Evolutionary conservation across 1,140 invertebrate genomes (phyloP).

Genomic region (Drosophila kepulauana): DNA sequence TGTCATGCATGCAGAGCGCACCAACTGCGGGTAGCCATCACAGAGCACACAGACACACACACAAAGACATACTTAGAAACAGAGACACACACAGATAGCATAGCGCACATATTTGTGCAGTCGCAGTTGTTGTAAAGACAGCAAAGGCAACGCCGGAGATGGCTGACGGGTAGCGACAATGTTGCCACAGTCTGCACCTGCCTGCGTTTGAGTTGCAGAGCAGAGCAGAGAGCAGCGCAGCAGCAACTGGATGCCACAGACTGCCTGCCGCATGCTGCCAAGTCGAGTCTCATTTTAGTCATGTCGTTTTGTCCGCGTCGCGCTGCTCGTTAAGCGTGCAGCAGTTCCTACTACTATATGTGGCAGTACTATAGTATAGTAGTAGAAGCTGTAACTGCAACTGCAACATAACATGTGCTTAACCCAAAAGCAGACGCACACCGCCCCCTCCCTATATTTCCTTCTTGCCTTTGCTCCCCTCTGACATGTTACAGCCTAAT

Average conservation of each 20-base stretch:
- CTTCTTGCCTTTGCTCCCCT: neutral
- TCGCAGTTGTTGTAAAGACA: constrained; percentile 7
- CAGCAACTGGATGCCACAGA: constrained; percentile 17
- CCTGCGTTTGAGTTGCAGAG: constrained; percentile 34
- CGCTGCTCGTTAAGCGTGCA: constrained; percentile 35
- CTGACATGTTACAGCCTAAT: constrained; percentile 59
- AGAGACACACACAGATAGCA: neutral
- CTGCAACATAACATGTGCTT: constrained; percentile 69
- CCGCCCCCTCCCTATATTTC: neutral
- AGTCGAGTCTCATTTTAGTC: constrained; percentile 52
- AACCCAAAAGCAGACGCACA: constrained; percentile 61
- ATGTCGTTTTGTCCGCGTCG: constrained; percentile 15
- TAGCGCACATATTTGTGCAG: neutral
- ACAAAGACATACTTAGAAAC: neutral
- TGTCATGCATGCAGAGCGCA: constrained; percentile 50
- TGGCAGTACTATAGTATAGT: constrained; percentile 51
- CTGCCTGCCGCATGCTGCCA: constrained; percentile 9
- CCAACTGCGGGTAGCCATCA: constrained; percentile 47
- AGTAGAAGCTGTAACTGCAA: constrained; percentile 37
- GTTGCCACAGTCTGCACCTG: constrained; percentile 27
- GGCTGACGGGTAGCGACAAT: constrained; percentile 31
- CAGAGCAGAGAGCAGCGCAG: neutral
- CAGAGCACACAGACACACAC: constrained; percentile 7
- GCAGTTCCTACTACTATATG: constrained; percentile 18
- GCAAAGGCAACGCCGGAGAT: constrained; percentile 42